Base-by-base conservation (phyloP, 2,888 invertebrate species). In the Gibbula magus region DNA sequence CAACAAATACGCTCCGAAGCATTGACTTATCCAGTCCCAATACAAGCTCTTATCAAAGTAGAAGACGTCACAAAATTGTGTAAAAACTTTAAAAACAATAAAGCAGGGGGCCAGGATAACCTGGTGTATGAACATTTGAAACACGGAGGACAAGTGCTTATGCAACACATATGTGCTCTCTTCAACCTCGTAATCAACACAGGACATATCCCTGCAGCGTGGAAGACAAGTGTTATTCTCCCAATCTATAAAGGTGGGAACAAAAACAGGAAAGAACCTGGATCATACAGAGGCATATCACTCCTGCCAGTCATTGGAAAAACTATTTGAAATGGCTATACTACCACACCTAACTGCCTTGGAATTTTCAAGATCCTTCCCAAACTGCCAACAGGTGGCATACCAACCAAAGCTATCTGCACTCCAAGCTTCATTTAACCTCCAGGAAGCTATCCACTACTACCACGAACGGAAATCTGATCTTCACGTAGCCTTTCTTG, bases 301-400 rank as follows among this genome's bases (percentile, higher is more conserved):
- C 39, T 79, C 13, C 29, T 75, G 18, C 79, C 79, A 1, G 22
- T 67, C 3, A 76, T 79, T 67, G 51, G n/a, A 53, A 20, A 76
- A 76, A 67, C 18, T 79, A 13, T 79, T 67, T 75, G 75, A 75
- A 75, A 20, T 25, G 53, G 16, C 53, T 32, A 18, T 75, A n/a
- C 52, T 32, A 52, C 22, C 22, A 3, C 13, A 29, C n/a, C 5
- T 75, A n/a, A n/a, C 2, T 16, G 22, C 22, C 45, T n/a, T 51
- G 20, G 13, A 52, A 7, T 10, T 29, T 16, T 45, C 61, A 5
- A 51, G 51, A 22, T 8, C 22, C 18, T 79, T 79, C 35, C 70
- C 70, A 29, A 54, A 54, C 22, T 70, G 35, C 20, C 79, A 79
- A 70, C 76, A 79, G 35, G 67, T 79, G 67, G 79, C 79, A 22